Evolutionary conservation across 2,113 vertebrate genomes (phyloP).

Genomic region (Tilapia sparmanii): DNA sequence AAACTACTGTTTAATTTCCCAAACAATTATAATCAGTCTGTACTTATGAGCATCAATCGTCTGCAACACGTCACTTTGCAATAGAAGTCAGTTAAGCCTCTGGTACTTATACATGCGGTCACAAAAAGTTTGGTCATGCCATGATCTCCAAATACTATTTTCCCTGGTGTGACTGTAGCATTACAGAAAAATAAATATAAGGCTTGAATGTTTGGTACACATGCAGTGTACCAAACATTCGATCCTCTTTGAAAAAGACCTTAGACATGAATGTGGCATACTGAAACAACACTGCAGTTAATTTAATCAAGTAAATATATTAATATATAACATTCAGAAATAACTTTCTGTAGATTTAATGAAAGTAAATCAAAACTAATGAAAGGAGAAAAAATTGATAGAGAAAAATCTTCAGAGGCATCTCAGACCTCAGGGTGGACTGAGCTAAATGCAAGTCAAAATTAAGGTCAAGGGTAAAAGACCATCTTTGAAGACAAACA

Average conservation of each 20-base stretch:
- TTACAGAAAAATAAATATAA: not conserved
- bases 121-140: not conserved
- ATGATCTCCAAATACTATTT: not conserved
- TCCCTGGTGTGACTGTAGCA: not conserved
- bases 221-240: not conserved
- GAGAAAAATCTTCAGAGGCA: not conserved
- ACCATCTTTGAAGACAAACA: not conserved
- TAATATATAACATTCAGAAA: not conserved
- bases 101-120: not conserved
- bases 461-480: not conserved
- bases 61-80: not conserved
- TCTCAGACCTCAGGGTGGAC: not conserved
- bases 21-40: not conserved
- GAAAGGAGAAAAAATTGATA: not conserved
- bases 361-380: not conserved
- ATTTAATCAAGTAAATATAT: not conserved
- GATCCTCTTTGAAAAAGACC: rapidly evolving
- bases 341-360: not conserved
- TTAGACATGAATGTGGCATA: not conserved
- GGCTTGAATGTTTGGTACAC: rapidly evolving
- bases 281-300: not conserved
- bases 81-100: not conserved
- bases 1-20: not conserved
- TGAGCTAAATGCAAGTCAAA: not conserved
- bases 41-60: not conserved